Conservation (phyloP, 1,140 invertebrate species). For the Pseudomyrmex gracilis region DNA sequence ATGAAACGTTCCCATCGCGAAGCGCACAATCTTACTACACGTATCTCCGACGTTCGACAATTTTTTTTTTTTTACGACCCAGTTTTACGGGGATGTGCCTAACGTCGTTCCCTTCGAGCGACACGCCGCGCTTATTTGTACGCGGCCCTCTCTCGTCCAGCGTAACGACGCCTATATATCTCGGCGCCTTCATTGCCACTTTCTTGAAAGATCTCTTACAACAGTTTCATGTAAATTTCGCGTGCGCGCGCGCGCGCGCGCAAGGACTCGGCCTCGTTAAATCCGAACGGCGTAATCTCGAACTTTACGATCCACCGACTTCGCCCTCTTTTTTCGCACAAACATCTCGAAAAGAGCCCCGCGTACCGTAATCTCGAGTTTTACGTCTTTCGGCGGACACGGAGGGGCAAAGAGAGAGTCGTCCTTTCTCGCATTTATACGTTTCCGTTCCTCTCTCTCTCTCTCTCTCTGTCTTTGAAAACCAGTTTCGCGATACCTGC, state of each 20-base stretch:
- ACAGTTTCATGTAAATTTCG: slow-evolving; percentile 59
- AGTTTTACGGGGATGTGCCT: slow-evolving; percentile 16
- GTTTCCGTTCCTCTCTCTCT: slow-evolving; percentile 8
- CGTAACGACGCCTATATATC: slow-evolving; percentile 53
- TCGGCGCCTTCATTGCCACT: slow-evolving; percentile 55
- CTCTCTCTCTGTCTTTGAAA: slow-evolving; percentile 3
- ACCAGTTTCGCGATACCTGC: slow-evolving; percentile 11
- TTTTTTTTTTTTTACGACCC: slow-evolving; percentile 26
- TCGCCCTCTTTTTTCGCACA: slow-evolving; percentile 53
- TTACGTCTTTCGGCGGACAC: slow-evolving; percentile 46
- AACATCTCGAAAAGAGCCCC: slow-evolving; percentile 55
- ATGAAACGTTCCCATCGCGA: slow-evolving; percentile 24
- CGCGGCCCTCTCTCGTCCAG: slow-evolving; percentile 32
- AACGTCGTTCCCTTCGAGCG: slow-evolving; percentile 17
- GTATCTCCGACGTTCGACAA: slow-evolving; percentile 27
- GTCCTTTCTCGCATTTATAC: slow-evolving; percentile 12
- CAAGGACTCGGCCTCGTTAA: slow-evolving; percentile 34
- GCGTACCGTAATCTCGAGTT: slow-evolving; percentile 52
- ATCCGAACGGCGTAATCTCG: slow-evolving; percentile 61
- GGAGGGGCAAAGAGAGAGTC: not conserved
- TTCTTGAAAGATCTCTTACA: slow-evolving; percentile 58
- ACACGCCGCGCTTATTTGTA: slow-evolving; percentile 28
- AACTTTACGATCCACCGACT: slow-evolving; percentile 62
- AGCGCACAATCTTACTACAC: not conserved
- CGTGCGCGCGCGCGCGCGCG: slow-evolving; percentile 21